Evolutionary conservation across 2,888 invertebrate genomes (phyloP), one percentile per base, ranked within the genome.

Genomic region (Eilema griseolum): DNA sequence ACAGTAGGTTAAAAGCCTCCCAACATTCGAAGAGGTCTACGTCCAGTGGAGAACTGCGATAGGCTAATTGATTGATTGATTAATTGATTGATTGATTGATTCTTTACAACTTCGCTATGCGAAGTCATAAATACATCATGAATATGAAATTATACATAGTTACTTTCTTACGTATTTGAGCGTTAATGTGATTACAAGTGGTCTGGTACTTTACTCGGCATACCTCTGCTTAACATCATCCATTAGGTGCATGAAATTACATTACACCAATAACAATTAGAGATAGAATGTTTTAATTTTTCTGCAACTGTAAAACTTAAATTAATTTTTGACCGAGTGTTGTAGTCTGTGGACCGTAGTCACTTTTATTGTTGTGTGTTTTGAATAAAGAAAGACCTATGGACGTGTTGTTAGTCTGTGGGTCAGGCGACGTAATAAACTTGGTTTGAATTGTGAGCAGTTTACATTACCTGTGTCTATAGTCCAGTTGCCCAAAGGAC

Each of bases 401-500:
- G 33, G 3, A 37, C 33, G 52, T 52, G 0, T 10, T 10, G 2
- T 52, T 46, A 20, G 52, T 52, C 52, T 52, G 52, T n/a, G 10
- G 52, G 52, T 52, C 8, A 20, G 20, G 20, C 20, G 46, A 20
- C 20, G 16, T 41, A 41, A 16, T 37, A 37, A 37, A 37, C 12
- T 37, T 37, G 1, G 33, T 37, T 1, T 8, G n/a, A 37, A 37
- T 37, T 37, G 46, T 46, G 20, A 10, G 5, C n/a, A 28, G 26
- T 20, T 59, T 28, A 59, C 60, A 56, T 75, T 79, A 91, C 93
- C 92, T 65, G 57, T 72, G 20, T 78, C 74, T 7, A 69, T 33
- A 24, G 65, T 77, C 94, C 94, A 94, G 7, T 76, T 78, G 37
- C 93, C 94, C 3, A 89, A 78, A 1, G 61, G 52, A 63, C 66